A percentile compares a stretch with the other conserved stretches of the same genome.
These are phyloP conservation scores for Ormyrus thymus DNA, from an alignment of 2,888 invertebrate genomes.

Conservation along the genomic window DNA sequence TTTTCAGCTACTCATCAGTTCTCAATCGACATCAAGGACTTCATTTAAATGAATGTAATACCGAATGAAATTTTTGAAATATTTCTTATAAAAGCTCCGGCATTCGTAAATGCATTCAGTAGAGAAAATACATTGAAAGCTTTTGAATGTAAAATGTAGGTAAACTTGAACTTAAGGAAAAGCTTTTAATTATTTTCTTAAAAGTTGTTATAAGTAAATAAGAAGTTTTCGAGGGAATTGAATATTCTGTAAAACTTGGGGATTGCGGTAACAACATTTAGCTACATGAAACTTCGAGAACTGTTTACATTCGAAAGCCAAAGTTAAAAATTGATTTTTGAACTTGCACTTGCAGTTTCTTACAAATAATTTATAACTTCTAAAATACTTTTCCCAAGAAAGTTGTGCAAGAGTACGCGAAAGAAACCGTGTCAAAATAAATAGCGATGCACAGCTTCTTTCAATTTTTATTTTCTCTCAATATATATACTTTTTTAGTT, in stretches of 20 bases:
- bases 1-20: too few species aligned
- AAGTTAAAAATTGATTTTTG: slow-evolving; percentile 27
- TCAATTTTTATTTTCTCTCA: too few species aligned
- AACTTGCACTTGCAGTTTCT: not conserved
- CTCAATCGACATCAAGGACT: too few species aligned
- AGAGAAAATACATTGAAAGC: too few species aligned
- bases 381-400: not conserved
- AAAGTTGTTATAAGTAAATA: not conserved
- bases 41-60: too few species aligned
- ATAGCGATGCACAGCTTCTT: not conserved
- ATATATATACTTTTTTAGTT: too few species aligned
- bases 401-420: not conserved
- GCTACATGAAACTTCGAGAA: not conserved
- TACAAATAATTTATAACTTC: not conserved
- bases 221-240: slow-evolving; percentile 1
- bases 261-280: slow-evolving; percentile 7
- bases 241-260: not conserved
- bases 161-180: not conserved
- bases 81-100: too few species aligned
- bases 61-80: too few species aligned
- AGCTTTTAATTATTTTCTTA: not conserved
- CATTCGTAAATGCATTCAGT: too few species aligned
- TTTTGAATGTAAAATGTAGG: too few species aligned
- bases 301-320: not conserved
- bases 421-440: not conserved